These are phyloP conservation scores for Panagrolaimus sp. DNA, from an alignment of 1,140 invertebrate genomes.

Conservation along the genomic window DNA sequence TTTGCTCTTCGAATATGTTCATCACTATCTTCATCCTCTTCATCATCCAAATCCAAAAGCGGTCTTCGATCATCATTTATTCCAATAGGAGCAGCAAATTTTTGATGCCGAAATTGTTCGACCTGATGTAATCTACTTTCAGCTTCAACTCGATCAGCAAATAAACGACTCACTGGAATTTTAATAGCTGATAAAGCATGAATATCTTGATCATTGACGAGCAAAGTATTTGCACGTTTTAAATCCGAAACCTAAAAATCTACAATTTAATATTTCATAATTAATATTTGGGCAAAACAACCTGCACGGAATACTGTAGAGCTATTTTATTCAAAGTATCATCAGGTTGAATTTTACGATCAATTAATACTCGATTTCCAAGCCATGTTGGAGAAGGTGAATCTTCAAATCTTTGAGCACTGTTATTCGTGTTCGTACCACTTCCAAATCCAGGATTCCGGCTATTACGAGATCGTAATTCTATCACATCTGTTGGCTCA, in stretches of 20 bases:
- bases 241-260: conserved; percentile 36
- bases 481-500: neutral
- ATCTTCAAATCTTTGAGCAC: conserved; percentile 11
- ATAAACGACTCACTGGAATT: conserved; percentile 37
- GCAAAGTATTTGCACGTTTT: conserved; percentile 34
- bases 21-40: conserved; percentile 4
- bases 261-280: neutral
- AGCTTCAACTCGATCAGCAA: neutral
- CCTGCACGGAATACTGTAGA: conserved; percentile 30
- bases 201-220: conserved; percentile 36
- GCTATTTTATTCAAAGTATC: conserved; percentile 29
- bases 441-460: neutral
- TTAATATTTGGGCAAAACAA: conserved; percentile 12
- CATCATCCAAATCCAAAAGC: neutral
- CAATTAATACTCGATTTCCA: conserved; percentile 25
- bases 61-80: conserved; percentile 4
- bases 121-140: neutral
- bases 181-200: conserved; percentile 27
- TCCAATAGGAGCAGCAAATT: neutral
- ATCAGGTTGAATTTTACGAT: conserved; percentile 19
- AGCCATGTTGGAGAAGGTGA: conserved; percentile 8
- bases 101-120: neutral
- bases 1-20: neutral
- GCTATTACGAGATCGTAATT: conserved; percentile 7
- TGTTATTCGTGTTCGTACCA: neutral